These are phyloP conservation scores for Byasa hedistus DNA, from an alignment of 2,888 invertebrate genomes.

Conservation along the genomic window DNA sequence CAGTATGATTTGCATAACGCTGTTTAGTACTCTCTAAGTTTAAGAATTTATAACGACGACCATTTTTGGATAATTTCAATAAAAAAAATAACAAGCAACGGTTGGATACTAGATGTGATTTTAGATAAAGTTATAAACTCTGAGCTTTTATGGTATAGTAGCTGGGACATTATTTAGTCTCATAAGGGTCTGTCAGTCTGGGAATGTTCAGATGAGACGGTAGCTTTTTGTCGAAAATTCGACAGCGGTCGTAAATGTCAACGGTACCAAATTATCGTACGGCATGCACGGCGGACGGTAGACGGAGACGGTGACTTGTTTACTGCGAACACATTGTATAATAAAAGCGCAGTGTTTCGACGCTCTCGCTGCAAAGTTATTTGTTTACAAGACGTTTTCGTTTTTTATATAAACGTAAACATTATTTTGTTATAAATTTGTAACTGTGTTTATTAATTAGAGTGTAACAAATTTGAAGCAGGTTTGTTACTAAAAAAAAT, in stretches of 20 bases:
- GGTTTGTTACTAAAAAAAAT: too few species aligned
- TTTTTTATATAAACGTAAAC: too few species aligned
- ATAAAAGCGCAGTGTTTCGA: not conserved
- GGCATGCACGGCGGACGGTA: constrained; percentile 30
- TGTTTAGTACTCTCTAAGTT: not conserved
- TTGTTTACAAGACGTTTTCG: not conserved
- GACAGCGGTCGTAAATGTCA: constrained; percentile 47
- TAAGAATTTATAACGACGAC: not conserved
- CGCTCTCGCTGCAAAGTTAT: not conserved
- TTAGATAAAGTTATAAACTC: not conserved
- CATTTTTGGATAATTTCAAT: not conserved
- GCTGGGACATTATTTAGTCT: not conserved
- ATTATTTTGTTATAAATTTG: too few species aligned
- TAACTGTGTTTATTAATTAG: too few species aligned
- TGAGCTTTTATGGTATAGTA: not conserved
- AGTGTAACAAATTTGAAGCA: too few species aligned
- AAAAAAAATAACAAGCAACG: not conserved
- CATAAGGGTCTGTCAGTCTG: constrained; percentile 20
- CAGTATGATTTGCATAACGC: not conserved
- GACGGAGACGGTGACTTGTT: constrained; percentile 6
- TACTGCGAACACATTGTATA: not conserved
- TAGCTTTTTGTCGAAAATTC: constrained; percentile 36
- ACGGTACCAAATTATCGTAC: constrained; percentile 39
- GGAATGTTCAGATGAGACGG: constrained; percentile 31
- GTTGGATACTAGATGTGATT: not conserved